Conservation (phyloP, 1,140 invertebrate genomes). For the Ceratosolen solmsi region DNA sequence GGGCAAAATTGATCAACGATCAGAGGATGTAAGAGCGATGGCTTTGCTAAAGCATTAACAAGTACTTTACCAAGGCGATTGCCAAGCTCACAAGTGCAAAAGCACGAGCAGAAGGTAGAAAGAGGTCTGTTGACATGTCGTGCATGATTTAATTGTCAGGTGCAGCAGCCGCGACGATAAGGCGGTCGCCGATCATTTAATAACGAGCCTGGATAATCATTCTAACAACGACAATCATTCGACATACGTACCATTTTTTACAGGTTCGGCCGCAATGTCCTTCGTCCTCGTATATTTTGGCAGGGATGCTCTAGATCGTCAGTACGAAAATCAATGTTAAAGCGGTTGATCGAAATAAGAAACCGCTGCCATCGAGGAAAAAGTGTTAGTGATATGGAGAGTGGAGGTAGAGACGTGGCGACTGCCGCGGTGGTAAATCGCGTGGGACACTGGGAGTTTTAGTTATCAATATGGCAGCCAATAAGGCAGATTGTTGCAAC, state of each 20-base stretch:
- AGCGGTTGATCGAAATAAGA: constrained; percentile 26
- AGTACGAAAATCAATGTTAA: background rate
- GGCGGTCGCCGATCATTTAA: constrained; percentile 18
- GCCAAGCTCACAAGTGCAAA: background rate
- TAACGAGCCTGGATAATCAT: background rate
- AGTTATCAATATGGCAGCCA: constrained; percentile 24
- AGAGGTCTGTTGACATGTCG: constrained; percentile 30
- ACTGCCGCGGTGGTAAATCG: background rate
- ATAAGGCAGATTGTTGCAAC: background rate
- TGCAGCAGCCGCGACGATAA: background rate
- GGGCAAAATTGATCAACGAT: background rate
- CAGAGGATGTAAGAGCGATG: background rate
- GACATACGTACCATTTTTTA: constrained; percentile 30
- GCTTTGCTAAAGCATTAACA: background rate
- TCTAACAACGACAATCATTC: background rate
- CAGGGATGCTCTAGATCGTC: background rate
- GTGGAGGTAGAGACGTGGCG: constrained; percentile 34
- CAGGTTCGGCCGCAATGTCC: background rate
- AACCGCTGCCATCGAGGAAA: constrained; percentile 43
- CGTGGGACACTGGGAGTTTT: background rate
- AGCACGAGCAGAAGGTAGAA: constrained; percentile 21
- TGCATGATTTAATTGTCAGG: background rate
- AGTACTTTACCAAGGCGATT: background rate
- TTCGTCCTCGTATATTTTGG: background rate
- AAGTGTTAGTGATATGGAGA: background rate